These are phyloP conservation scores for Dicrurus megarhynchus DNA, from an alignment of 2,113 vertebrate genomes.

Conservation along the genomic window DNA sequence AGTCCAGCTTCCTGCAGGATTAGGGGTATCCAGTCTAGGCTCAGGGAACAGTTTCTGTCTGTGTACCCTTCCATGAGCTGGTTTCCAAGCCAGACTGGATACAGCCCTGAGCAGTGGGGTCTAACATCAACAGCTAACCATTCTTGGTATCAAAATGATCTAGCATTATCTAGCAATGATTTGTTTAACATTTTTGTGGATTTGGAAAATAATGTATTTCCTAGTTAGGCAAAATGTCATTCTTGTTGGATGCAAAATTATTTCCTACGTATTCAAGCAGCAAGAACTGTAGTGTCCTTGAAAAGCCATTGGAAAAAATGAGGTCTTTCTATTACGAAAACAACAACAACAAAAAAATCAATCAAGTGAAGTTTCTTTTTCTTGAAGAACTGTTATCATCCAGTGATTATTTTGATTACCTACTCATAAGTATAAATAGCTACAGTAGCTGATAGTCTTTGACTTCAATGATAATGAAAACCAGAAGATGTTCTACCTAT, in stretches of 20 bases:
- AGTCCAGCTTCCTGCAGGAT: not conserved
- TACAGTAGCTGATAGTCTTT: conserved; percentile 18
- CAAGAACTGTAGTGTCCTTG: conserved; percentile 54
- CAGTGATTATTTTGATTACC: not conserved
- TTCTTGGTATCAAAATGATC: conserved; percentile 22
- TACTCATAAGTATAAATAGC: not conserved
- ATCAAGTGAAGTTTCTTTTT: not conserved
- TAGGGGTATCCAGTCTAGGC: not conserved
- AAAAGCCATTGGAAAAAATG: conserved; percentile 36
- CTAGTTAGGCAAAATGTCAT: conserved; percentile 65
- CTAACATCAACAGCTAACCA: not conserved
- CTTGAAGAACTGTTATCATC: not conserved
- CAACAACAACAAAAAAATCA: not conserved
- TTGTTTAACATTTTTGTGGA: conserved; percentile 70
- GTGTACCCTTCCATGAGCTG: not conserved
- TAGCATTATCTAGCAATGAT: conserved; percentile 59
- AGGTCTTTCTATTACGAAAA: not conserved
- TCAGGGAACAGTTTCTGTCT: not conserved
- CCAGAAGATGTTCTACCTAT: not conserved
- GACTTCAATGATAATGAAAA: conserved; percentile 11
- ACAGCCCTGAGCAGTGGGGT: not conserved
- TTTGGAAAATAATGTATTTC: conserved; percentile 64
- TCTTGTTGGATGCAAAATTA: conserved; percentile 66
- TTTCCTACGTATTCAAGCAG: conserved; percentile 58
- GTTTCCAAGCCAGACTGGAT: not conserved